Evolutionary conservation across 2,888 invertebrate species (phyloP).

Genomic region (Leucoptera coffeella): DNA sequence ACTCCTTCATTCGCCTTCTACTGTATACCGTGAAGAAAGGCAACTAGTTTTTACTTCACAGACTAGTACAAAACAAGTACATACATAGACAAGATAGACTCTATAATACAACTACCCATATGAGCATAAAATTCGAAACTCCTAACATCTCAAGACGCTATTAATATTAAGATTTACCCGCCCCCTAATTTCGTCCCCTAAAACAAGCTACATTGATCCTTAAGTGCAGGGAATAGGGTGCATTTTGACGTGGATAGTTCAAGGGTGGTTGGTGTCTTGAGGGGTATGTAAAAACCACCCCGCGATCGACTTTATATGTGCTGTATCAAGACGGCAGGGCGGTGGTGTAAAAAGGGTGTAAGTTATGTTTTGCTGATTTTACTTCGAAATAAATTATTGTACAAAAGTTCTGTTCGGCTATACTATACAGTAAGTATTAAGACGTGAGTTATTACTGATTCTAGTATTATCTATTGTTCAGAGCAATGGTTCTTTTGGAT

Average conservation of each 20-base stretch:
- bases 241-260: constrained; percentile 8
- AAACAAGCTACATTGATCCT: not conserved
- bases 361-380: constrained; percentile 6
- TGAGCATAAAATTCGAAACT: constrained; percentile 28
- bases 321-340: constrained; percentile 33
- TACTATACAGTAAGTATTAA: too few relatives aligned
- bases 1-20: too few relatives aligned
- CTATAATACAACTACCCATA: too few relatives aligned
- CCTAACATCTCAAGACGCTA: constrained; percentile 28
- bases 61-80: too few relatives aligned
- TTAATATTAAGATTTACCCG: constrained; percentile 40
- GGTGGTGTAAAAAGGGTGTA: constrained; percentile 10
- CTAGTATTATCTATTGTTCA: not conserved
- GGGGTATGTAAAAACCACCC: constrained; percentile 51
- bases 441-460: not conserved
- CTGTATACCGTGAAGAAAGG: too few relatives aligned
- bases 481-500: too few relatives aligned
- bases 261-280: constrained; percentile 10
- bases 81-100: too few relatives aligned
- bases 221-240: not conserved
- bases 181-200: constrained; percentile 2
- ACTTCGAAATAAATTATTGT: too few relatives aligned
- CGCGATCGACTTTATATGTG: constrained; percentile 46
- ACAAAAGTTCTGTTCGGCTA: too few relatives aligned
- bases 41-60: too few relatives aligned